Conservation (phyloP, 2,113 vertebrate genomes). For the Bettongia penicillata region DNA sequence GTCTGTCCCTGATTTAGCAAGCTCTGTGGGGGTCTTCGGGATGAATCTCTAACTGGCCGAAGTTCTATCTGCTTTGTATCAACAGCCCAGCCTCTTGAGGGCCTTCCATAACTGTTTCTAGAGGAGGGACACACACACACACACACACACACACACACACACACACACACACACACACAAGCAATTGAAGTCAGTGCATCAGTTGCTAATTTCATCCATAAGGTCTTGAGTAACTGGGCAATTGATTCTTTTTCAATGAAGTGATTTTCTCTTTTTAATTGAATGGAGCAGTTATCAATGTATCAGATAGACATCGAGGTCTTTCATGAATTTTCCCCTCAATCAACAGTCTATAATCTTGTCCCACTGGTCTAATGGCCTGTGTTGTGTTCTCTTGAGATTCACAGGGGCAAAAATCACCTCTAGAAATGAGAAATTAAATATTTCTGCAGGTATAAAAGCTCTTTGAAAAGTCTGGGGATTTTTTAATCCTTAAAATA, state of each 20-base stretch:
- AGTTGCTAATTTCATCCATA: constrained; percentile 35
- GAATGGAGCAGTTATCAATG: neutral
- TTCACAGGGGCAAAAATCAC: neutral
- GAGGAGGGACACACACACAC: neutral
- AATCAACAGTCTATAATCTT: neutral
- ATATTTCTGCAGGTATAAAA: neutral
- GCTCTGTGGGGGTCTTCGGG: constrained; percentile 41
- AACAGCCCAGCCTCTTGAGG: constrained; percentile 51
- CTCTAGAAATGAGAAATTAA: neutral
- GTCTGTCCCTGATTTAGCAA: constrained; percentile 60
- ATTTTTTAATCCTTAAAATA: neutral
- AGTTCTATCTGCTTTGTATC: constrained; percentile 70
- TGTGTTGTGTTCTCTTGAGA: neutral
- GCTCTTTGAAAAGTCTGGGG: neutral
- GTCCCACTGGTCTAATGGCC: neutral
- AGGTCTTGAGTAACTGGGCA: neutral
- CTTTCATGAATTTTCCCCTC: neutral
- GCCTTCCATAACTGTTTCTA: constrained; percentile 57
- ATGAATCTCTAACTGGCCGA: constrained; percentile 61
- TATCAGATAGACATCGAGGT: neutral
- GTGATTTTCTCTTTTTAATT: neutral
- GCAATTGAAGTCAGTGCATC: constrained; percentile 52
- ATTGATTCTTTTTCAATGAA: neutral
- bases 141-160: constrained; percentile 14
- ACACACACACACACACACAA: neutral